Evolutionary conservation across 2,888 invertebrate genomes (phyloP), one percentile per base, ranked within the genome.

Genomic region (Diarsia mendica): DNA sequence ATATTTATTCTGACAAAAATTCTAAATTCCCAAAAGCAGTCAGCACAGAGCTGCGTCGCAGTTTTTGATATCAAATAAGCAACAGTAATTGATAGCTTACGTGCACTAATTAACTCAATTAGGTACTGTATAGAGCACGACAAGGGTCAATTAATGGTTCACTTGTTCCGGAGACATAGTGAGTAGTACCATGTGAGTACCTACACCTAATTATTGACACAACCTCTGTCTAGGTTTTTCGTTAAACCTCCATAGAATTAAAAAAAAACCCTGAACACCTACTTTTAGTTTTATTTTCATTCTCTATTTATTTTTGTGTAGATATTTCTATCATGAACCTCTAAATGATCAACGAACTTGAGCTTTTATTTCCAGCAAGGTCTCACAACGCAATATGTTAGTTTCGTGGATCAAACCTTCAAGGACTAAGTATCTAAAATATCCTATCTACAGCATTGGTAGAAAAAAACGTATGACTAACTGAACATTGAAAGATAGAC

Each of bases 401-500:
- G 58, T 72, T 75, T 71, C 60, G 67, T 78, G 73, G 77, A 68
- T 74, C 60, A 67, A 77, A 44, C 75, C 73, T 67, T 77, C 79
- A 81, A 71, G 60, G 79, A 75, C 58, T 72, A 28, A 28, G 28
- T 28, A 65, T 60, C 23, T 44, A 77, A 80, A 83, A 76, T 65
- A 53, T 74, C 28, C 60, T 75, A 69, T 58, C 20, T 67, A 60
- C 55, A 67, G 72, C 70, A 79, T 48, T 46, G 60, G 79, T 77
- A n/a, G n/a, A 68, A 58, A 74, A 67, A 69, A 44, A 61, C 61
- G 65, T 67, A 66, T 87, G 85, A 86, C 79, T 89, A 86, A 88
- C 70, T 77, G 66, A 67, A 76, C 80, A 85, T 81, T 80, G 87
- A 87, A 79, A 89, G 87, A 89, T 80, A 81, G 85, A 90, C 84